Evolutionary conservation across 2,113 vertebrate genomes (phyloP).

Genomic region (Anseranas semipalmata): DNA sequence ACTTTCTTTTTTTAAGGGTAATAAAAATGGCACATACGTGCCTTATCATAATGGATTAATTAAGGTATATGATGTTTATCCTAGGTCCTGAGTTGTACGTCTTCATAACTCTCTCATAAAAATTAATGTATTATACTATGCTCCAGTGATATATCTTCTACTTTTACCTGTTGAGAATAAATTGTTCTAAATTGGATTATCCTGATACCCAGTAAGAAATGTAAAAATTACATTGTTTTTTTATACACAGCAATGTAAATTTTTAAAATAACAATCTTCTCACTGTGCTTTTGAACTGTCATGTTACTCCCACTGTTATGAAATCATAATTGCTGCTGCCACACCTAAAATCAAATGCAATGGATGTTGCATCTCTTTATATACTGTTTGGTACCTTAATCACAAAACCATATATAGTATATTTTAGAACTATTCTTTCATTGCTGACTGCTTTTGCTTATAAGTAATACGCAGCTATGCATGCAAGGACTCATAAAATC

Average conservation of each 20-base stretch:
- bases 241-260: conserved; percentile 56
- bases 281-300: conserved; percentile 57
- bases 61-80: conserved; percentile 82
- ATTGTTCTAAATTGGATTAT: conserved; percentile 75
- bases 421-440: conserved; percentile 54
- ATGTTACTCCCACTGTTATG: conserved; percentile 22
- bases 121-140: conserved; percentile 76
- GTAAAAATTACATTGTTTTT: conserved; percentile 70
- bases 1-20: conserved; percentile 76
- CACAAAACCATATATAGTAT: conserved; percentile 34
- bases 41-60: conserved; percentile 79
- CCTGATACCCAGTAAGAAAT: conserved; percentile 56
- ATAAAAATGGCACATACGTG: conserved; percentile 77
- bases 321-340: conserved; percentile 49
- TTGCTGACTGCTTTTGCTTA: conserved; percentile 47
- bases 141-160: conserved; percentile 62
- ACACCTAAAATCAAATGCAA: conserved; percentile 54
- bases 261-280: conserved; percentile 47
- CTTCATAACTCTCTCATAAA: conserved; percentile 80
- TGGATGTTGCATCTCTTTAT: not conserved
- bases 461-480: conserved; percentile 60
- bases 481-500: conserved; percentile 72
- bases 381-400: conserved; percentile 31
- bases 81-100: conserved; percentile 73
- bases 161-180: conserved; percentile 78